Conservation (phyloP, 1,140 invertebrate genomes). For the Melitaea cinxia region DNA sequence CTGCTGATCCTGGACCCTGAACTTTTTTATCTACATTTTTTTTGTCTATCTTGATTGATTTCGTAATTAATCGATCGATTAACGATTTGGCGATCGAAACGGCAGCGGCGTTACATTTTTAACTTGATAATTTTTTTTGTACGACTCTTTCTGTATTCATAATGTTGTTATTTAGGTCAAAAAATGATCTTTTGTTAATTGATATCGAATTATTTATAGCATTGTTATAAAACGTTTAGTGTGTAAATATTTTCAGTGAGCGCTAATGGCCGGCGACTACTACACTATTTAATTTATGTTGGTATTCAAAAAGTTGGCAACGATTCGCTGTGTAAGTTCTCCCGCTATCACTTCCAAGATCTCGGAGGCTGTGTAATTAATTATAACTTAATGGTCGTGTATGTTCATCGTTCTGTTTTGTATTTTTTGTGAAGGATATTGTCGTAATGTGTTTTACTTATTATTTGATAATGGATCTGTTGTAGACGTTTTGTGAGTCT, state of each 20-base stretch:
- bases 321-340: neutral
- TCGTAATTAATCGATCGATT: constrained; percentile 58
- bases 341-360: constrained; percentile 16
- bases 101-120: neutral
- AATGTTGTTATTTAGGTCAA: neutral
- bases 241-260: neutral
- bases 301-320: constrained; percentile 18
- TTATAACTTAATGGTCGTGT: constrained; percentile 19
- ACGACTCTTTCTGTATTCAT: neutral
- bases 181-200: neutral
- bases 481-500: too few species aligned
- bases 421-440: too few species aligned
- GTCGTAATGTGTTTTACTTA: too few species aligned
- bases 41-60: constrained; percentile 68
- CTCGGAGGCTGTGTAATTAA: constrained; percentile 17
- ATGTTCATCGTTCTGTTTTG: constrained; percentile 2
- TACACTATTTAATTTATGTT: constrained; percentile 11
- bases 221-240: neutral
- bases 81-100: constrained; percentile 23
- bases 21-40: constrained; percentile 70
- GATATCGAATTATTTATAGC: neutral
- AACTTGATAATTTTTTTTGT: neutral
- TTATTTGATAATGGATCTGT: too few species aligned
- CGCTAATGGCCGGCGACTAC: constrained; percentile 17
- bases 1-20: constrained; percentile 74